Evolutionary conservation across 2,113 vertebrate species (phyloP).

Genomic region (Austrofundulus limnaeus): DNA sequence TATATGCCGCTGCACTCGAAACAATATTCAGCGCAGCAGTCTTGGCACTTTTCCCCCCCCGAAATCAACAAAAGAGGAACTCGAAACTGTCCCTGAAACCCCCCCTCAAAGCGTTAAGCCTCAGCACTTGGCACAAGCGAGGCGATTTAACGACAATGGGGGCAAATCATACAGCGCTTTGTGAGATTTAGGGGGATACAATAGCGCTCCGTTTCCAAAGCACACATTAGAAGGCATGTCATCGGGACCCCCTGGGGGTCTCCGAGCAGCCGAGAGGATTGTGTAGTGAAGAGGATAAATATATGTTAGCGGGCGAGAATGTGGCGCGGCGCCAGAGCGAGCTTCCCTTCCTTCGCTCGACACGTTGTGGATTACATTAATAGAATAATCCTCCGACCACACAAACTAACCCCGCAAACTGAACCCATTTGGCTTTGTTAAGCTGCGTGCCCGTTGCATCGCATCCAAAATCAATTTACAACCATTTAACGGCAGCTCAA

Average conservation of each 20-base stretch:
- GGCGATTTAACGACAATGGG: constrained; percentile 74
- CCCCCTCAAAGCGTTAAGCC: constrained; percentile 74
- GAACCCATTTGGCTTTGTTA: constrained; percentile 72
- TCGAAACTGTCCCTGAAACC: constrained; percentile 72
- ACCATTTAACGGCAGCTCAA: constrained; percentile 59
- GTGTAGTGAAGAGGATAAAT: constrained; percentile 76
- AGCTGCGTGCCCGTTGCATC: constrained; percentile 52
- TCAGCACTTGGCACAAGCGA: constrained; percentile 73
- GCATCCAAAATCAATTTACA: constrained; percentile 70
- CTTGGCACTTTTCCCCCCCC: constrained; percentile 76
- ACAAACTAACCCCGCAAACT: constrained; percentile 64
- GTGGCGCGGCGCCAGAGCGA: constrained; percentile 59
- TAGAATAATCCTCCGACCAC: constrained; percentile 62
- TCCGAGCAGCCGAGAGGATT: constrained; percentile 67
- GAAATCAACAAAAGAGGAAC: constrained; percentile 75
- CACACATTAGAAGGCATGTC: constrained; percentile 79
- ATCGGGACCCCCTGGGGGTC: constrained; percentile 70
- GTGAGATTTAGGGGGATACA: constrained; percentile 74
- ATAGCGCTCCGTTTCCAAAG: constrained; percentile 74
- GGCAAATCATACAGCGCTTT: constrained; percentile 77
- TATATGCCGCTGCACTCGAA: constrained; percentile 57
- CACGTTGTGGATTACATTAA: constrained; percentile 65
- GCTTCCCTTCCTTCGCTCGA: constrained; percentile 45
- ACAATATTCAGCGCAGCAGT: constrained; percentile 74
- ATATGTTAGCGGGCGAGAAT: constrained; percentile 69